Evolutionary conservation across 35 echinoderm and acorn worm species (phyloP), one percentile per base, ranked within the genome.

Genomic region (Stichopus chloronotus): DNA sequence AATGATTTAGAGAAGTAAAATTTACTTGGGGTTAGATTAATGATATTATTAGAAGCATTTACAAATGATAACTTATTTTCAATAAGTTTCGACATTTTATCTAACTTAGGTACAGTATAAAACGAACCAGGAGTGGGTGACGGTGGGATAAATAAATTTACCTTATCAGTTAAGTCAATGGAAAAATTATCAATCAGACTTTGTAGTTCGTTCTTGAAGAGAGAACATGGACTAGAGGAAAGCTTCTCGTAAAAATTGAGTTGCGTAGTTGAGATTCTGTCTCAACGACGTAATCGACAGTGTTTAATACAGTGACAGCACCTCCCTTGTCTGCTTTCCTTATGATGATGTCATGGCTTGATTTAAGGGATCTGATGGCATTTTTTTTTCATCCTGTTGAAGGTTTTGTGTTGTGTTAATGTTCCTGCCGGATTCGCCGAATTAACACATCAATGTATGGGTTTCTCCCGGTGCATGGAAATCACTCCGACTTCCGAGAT

Each of bases 291-390:
- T 43, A 43, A 43, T 43, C 30, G 30, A 43, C 30, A 43, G 30
- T 43, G 30, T 24, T 76, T 76, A 6, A 76, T 76, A 24, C 25
- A 76, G 72, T 76, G 72, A 76, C 72, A 76, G 72, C 72, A 76
- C 72, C 72, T 76, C 72, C 72, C 16, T 76, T 17, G 72, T 76
- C 72, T 21, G 72, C 72, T 76, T 76, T 17, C 7, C 14, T 17
- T 0, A 76, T 76, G 14, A 76, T 71, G 65, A 71, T 4, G n/a
- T 71, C n/a, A 71, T 71, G 65, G 4, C n/a, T 71, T n/a, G 65
- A 71, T 76, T 76, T 8, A 76, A 76, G 4, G 0, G 72, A 76
- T 24, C 72, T 76, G 72, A 76, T 76, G 72, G 72, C 72, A 76
- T 17, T 21, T 76, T 76, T 68, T 68, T 8, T 76, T 76, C 72